phyloP scores from a whole-genome alignment of 2,888 invertebrate species.

The Spodoptera picta region DNA sequence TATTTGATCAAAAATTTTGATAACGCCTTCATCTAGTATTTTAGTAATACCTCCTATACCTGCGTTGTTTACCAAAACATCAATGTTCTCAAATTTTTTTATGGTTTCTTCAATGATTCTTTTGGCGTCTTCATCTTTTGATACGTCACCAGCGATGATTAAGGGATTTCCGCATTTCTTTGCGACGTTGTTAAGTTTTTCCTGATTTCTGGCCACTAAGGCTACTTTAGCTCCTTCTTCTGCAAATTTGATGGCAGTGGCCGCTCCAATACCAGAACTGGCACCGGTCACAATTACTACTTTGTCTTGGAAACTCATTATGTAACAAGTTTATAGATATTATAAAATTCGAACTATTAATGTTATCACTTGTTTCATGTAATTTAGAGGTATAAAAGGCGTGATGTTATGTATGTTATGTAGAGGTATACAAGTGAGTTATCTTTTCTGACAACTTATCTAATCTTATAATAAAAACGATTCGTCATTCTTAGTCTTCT shows the following conservation, averaged over 20 bases:
- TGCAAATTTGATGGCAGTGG: slow-evolving; percentile 44
- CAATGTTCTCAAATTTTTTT: slow-evolving; percentile 17
- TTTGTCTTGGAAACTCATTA: slow-evolving; percentile 59
- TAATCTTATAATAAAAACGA: too few relatives aligned
- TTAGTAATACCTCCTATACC: not conserved
- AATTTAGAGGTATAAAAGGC: too few relatives aligned
- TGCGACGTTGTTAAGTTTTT: slow-evolving; percentile 41
- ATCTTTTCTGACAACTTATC: too few relatives aligned
- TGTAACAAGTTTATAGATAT: not conserved
- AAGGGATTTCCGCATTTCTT: slow-evolving; percentile 28
- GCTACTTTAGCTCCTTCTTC: slow-evolving; percentile 56
- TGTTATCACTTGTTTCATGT: too few relatives aligned
- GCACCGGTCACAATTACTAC: slow-evolving; percentile 61
- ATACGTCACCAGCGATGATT: slow-evolving; percentile 18
- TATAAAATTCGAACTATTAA: too few relatives aligned
- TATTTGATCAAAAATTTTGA: slow-evolving; percentile 30
- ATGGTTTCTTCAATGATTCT: slow-evolving; percentile 28
- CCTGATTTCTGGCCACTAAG: slow-evolving; percentile 51
- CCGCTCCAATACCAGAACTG: slow-evolving; percentile 63
- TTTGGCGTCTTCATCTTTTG: slow-evolving; percentile 29
- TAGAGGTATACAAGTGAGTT: too few relatives aligned
- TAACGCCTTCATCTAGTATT: slow-evolving; percentile 24
- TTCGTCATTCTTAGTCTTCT: too few relatives aligned
- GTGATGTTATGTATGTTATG: too few relatives aligned
- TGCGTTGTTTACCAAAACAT: slow-evolving; percentile 28